Conservation (phyloP, 37 sponge, comb jelly and placozoan genomes). For the Theonella swinhoei region DNA sequence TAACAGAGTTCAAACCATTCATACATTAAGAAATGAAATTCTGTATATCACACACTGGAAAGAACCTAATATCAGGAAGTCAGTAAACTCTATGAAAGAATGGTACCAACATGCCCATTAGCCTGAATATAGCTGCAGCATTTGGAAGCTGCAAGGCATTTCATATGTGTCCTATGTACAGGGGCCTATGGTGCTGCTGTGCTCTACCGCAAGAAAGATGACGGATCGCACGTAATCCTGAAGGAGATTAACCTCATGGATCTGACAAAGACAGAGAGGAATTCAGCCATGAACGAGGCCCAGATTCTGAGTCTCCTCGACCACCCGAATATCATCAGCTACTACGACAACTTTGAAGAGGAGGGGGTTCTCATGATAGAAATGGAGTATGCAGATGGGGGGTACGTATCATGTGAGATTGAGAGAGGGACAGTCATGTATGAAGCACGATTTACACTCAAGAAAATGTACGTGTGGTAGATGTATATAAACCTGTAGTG, state of each 20-base stretch:
- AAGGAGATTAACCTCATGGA: conserved; percentile 96
- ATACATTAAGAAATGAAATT: too few relatives aligned
- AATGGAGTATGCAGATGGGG: conserved; percentile 99
- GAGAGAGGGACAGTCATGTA: not conserved
- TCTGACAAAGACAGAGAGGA: conserved; percentile 76
- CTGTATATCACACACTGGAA: too few relatives aligned
- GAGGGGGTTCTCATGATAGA: conserved; percentile 98
- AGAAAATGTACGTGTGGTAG: too few relatives aligned
- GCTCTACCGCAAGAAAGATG: conserved; percentile 89
- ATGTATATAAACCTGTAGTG: too few relatives aligned
- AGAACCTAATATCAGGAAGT: too few relatives aligned
- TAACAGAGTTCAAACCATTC: too few relatives aligned
- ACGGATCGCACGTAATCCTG: conserved; percentile 91
- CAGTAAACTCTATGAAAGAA: too few relatives aligned
- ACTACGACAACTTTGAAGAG: conserved; percentile 98
- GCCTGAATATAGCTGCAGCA: too few relatives aligned
- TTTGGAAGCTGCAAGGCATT: too few relatives aligned
- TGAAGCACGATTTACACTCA: too few relatives aligned
- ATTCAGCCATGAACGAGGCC: conserved; percentile 83
- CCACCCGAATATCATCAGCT: conserved; percentile 96
- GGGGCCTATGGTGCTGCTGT: conserved; percentile 98
- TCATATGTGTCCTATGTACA: conserved; percentile 11
- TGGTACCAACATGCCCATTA: too few relatives aligned
- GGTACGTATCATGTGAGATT: too few relatives aligned
- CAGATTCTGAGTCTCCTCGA: conserved; percentile 86